These are phyloP conservation scores for Choloepus didactylus DNA, from an alignment of 2,797 vertebrate genomes.

Conservation along the genomic window DNA sequence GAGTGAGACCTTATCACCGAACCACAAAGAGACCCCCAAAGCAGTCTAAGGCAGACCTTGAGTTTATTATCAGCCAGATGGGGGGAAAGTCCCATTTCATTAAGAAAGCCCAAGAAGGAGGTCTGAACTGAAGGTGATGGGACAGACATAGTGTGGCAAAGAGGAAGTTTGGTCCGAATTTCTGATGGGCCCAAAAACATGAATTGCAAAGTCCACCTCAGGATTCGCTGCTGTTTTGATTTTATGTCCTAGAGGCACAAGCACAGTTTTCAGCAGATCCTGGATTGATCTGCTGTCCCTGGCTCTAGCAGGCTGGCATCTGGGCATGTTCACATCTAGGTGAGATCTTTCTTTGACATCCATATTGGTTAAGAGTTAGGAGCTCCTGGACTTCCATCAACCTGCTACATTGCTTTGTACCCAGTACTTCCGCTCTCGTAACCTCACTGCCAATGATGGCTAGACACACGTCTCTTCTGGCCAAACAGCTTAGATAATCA, in stretches of 20 bases:
- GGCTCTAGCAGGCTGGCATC: neutral
- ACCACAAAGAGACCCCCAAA: neutral
- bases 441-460: accelerated
- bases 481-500: neutral
- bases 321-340: neutral
- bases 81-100: neutral
- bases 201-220: neutral
- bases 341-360: neutral
- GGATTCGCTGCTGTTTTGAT: neutral
- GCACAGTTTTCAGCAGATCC: neutral
- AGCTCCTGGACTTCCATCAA: neutral
- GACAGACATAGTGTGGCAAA: neutral
- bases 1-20: neutral
- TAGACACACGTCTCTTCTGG: neutral
- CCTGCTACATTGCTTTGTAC: neutral
- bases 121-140: neutral
- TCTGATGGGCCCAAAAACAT: neutral
- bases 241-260: neutral
- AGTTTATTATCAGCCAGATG: neutral
- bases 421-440: neutral
- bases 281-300: accelerated
- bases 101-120: neutral
- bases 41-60: neutral
- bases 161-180: neutral
- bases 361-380: neutral